Conservation (phyloP, 2,888 invertebrate species). For the Himalopsyche tibetana region DNA sequence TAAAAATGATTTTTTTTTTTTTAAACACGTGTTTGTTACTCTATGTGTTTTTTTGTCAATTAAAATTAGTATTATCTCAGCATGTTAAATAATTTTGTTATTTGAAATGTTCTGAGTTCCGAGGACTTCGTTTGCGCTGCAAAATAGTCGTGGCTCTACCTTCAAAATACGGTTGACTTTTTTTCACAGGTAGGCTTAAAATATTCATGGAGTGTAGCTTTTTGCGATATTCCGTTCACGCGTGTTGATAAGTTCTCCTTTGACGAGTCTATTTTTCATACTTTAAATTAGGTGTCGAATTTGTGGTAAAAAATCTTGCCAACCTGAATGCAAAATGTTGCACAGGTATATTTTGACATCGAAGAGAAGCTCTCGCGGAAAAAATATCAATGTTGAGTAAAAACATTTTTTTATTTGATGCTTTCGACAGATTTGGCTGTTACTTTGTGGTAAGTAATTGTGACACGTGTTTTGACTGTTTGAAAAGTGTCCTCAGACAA, state of each 20-base stretch:
- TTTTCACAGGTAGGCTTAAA: not conserved
- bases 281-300: conserved; percentile 1
- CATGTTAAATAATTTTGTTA: no score
- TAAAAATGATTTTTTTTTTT: no score
- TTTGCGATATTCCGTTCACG: not conserved
- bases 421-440: no score
- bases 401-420: no score
- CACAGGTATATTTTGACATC: not conserved
- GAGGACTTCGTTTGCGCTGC: not conserved
- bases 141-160: not conserved
- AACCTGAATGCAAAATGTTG: not conserved
- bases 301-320: not conserved
- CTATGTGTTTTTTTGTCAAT: no score
- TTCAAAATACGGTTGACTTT: not conserved
- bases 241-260: not conserved
- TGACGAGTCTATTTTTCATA: conserved; percentile 3
- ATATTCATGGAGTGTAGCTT: conserved; percentile 1
- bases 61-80: no score
- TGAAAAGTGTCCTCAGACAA: no score
- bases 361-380: not conserved
- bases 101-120: no score
- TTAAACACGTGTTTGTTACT: no score
- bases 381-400: no score
- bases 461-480: no score
- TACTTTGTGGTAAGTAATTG: no score